Percentiles rank a stretch among this genome's conserved stretches.
These are phyloP conservation scores for Sander lucioperca DNA, from an alignment of 2,113 vertebrate genomes.

Conservation along the genomic window DNA sequence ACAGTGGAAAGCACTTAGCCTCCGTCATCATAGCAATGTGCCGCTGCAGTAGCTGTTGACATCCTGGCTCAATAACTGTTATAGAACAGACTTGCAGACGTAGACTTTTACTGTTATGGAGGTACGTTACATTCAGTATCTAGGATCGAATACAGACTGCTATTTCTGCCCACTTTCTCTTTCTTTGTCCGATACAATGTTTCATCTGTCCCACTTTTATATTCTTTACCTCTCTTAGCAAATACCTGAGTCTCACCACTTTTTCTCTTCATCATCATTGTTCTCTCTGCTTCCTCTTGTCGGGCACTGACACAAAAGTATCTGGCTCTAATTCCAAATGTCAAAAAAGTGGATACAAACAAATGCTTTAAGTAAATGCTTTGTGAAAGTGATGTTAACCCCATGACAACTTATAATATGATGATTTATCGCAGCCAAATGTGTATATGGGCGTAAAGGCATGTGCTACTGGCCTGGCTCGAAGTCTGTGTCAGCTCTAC, in stretches of 20 bases:
- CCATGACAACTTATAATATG: slow-evolving; percentile 67
- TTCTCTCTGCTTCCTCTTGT: slow-evolving; percentile 25
- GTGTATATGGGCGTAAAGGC: slow-evolving; percentile 21
- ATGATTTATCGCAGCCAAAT: slow-evolving; percentile 71
- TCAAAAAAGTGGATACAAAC: slow-evolving; percentile 42
- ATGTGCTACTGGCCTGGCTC: slow-evolving; percentile 38
- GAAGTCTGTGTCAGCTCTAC: slow-evolving; percentile 33
- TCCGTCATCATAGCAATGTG: slow-evolving; percentile 21
- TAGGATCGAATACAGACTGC: slow-evolving; percentile 10
- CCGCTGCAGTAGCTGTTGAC: slow-evolving; percentile 53
- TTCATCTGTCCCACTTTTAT: slow-evolving; percentile 41
- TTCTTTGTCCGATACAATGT: not conserved
- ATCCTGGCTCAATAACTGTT: slow-evolving; percentile 17
- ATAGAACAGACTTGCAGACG: slow-evolving; percentile 33
- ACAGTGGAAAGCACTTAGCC: slow-evolving; percentile 70
- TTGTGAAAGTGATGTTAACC: slow-evolving; percentile 65
- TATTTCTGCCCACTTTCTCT: slow-evolving; percentile 1
- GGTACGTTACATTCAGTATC: not conserved
- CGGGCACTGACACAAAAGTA: slow-evolving; percentile 30
- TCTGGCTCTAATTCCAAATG: slow-evolving; percentile 59
- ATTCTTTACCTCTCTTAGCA: slow-evolving; percentile 10
- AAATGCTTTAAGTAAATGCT: slow-evolving; percentile 33
- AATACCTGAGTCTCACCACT: not conserved
- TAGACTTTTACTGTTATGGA: not conserved
- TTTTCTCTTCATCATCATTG: slow-evolving; percentile 17